Conservation (phyloP, 2,888 invertebrate species). For the Rhingia campestris region DNA sequence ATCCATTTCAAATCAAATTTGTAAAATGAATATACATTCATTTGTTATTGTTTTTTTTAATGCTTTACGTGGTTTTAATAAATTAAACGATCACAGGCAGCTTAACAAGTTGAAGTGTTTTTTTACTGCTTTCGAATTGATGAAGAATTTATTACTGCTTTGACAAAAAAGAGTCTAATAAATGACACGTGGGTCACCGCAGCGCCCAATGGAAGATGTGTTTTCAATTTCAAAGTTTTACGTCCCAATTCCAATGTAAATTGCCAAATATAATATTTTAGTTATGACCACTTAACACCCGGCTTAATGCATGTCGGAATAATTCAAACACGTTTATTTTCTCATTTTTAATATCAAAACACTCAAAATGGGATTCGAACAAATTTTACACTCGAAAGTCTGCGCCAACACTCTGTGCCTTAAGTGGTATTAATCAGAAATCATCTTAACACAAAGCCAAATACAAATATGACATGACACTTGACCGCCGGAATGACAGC, state of each 20-base stretch:
- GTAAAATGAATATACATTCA: too few relatives aligned
- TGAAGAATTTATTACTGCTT: conserved; percentile 30
- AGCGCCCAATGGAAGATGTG: neutral
- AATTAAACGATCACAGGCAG: too few relatives aligned
- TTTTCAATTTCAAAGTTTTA: conserved; percentile 23
- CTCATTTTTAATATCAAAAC: conserved; percentile 17
- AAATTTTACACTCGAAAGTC: conserved; percentile 30
- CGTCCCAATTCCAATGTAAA: conserved; percentile 47
- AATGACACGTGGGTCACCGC: neutral
- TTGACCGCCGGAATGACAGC: conserved; percentile 52
- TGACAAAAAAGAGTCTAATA: neutral
- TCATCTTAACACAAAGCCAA: conserved; percentile 33
- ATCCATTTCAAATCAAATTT: too few relatives aligned
- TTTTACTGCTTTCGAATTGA: conserved; percentile 40
- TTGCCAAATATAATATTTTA: conserved; percentile 11
- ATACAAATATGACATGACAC: conserved; percentile 56
- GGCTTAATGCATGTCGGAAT: conserved; percentile 18
- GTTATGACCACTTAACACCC: conserved; percentile 29
- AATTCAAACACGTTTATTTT: conserved; percentile 24
- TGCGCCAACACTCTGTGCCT: conserved; percentile 1
- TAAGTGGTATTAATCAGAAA: conserved; percentile 62
- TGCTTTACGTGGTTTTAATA: too few relatives aligned
- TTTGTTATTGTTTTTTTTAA: too few relatives aligned
- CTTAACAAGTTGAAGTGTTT: neutral
- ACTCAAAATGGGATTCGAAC: conserved; percentile 19